These are phyloP conservation scores for Ptychoptera albimana DNA, from an alignment of 2,888 invertebrate genomes.

Conservation along the genomic window DNA sequence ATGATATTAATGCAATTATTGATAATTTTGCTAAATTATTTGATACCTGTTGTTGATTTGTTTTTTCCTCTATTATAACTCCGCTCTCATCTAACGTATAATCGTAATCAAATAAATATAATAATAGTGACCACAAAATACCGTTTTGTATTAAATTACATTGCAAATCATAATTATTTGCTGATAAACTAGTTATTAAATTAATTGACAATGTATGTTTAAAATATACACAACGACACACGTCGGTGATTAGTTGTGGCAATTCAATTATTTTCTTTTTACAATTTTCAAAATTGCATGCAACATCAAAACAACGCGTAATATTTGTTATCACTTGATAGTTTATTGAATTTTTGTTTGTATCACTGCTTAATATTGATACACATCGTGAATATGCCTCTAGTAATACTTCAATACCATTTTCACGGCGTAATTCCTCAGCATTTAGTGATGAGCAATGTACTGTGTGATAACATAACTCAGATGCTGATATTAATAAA, in stretches of 20 bases:
- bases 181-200: slow-evolving; percentile 73
- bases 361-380: slow-evolving; percentile 67
- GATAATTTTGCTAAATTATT: slow-evolving; percentile 83
- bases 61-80: slow-evolving; percentile 65
- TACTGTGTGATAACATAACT: slow-evolving; percentile 91
- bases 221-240: slow-evolving; percentile 72
- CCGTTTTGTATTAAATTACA: slow-evolving; percentile 70
- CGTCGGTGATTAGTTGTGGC: slow-evolving; percentile 73
- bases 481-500: slow-evolving; percentile 78
- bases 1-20: slow-evolving; percentile 64
- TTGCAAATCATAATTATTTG: slow-evolving; percentile 69
- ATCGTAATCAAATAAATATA: slow-evolving; percentile 87
- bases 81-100: slow-evolving; percentile 95
- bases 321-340: slow-evolving; percentile 87
- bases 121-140: slow-evolving; percentile 78
- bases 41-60: slow-evolving; percentile 83
- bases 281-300: slow-evolving; percentile 84
- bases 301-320: slow-evolving; percentile 87
- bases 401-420: slow-evolving; percentile 71
- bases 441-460: slow-evolving; percentile 94
- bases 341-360: slow-evolving; percentile 59
- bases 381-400: slow-evolving; percentile 91
- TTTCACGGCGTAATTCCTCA: slow-evolving; percentile 88
- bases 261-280: slow-evolving; percentile 73
- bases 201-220: slow-evolving; percentile 86